Conservation (phyloP, 2,888 invertebrate species). For the Mantis religiosa region DNA sequence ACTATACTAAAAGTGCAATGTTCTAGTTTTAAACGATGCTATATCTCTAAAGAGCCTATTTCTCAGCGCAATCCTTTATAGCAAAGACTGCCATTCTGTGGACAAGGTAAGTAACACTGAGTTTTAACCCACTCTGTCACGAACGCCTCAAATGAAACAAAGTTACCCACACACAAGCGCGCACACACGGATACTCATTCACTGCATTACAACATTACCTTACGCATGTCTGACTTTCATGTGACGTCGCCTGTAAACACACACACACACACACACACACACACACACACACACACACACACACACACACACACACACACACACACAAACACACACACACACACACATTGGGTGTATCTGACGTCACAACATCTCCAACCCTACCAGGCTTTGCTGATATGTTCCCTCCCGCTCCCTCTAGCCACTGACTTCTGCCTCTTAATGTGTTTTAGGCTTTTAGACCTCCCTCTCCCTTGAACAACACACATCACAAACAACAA, state of each 20-base stretch:
- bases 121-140: background rate
- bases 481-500: slow-evolving; percentile 12
- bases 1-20: too few species aligned
- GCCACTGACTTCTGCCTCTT: slow-evolving; percentile 15
- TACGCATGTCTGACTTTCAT: slow-evolving; percentile 26
- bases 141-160: background rate
- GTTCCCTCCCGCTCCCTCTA: background rate
- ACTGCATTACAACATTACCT: slow-evolving; percentile 18
- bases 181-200: background rate
- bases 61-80: background rate
- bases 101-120: background rate
- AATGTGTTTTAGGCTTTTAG: slow-evolving; percentile 16
- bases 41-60: too few species aligned
- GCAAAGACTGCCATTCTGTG: background rate
- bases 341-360: background rate
- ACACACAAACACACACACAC: background rate
- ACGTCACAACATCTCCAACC: background rate
- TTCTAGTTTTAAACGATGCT: too few species aligned
- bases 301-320: background rate
- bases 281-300: background rate
- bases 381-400: background rate
- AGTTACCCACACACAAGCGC: background rate
- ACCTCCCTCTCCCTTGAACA: background rate
- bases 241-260: background rate
- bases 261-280: background rate